Evolutionary conservation across 2,888 invertebrate species (phyloP), one percentile per base, ranked within the genome.

Genomic region (Carterocephalus palaemon): DNA sequence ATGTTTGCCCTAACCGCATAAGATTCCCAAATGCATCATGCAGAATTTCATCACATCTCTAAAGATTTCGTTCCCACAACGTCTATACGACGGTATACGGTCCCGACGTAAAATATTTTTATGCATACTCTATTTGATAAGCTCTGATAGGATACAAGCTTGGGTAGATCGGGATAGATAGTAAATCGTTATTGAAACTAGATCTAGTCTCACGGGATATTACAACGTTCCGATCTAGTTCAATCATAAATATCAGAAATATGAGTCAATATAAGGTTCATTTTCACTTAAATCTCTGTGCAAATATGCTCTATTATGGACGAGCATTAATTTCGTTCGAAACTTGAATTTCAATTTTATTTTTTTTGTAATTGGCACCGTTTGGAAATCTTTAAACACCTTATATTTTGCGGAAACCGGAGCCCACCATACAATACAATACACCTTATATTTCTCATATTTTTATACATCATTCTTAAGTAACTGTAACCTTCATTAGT

Each of bases 201-300:
- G 48, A 37, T 39, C 46, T 49, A 40, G 23, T 39, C 37, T 6
- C 24, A 10, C 43, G 52, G 36, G 53, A 56, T 45, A 36, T 43
- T 29, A 37, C 33, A 26, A 26, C 33, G 41, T 41, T 41, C 45
- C 15, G 45, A 32, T 16, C 28, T 24, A 20, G 37, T 31, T 46
- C 45, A 38, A 38, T 46, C 38, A 37, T 32, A n/a, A n/a, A n/a
- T n/a, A 26, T 46, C 45, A 26, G 38, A 19, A 46, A 32, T 15
- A 38, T 46, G 26, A n/a, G n/a, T n/a, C n/a, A n/a, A n/a, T n/a
- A n/a, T n/a, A n/a, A n/a, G n/a, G n/a, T n/a, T n/a, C n/a, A n/a
- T n/a, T n/a, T n/a, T n/a, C n/a, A n/a, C n/a, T n/a, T n/a, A n/a
- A n/a, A n/a, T n/a, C n/a, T n/a, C n/a, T n/a, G n/a, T n/a, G n/a